These are phyloP conservation scores for Poeciliopsis turrubarensis DNA, from an alignment of 2,113 vertebrate species.

Conservation along the genomic window DNA sequence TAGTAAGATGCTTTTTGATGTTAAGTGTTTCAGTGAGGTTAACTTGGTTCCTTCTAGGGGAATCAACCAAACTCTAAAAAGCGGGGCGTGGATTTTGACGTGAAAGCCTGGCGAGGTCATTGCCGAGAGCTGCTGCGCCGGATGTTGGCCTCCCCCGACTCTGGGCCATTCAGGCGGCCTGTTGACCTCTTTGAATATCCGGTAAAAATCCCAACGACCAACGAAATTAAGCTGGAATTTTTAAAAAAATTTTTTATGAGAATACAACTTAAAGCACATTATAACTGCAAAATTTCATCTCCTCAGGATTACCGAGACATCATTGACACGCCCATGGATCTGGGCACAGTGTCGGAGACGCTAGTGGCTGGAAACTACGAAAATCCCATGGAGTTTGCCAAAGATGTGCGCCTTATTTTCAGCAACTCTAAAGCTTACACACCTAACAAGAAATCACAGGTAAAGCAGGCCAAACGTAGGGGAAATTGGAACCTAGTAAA, in stretches of 20 bases:
- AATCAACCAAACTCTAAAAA: slow-evolving; percentile 50
- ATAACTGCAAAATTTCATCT: not conserved
- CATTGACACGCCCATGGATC: slow-evolving; percentile 95
- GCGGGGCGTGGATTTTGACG: slow-evolving; percentile 76
- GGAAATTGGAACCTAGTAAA: too few relatives aligned
- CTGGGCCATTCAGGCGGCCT: slow-evolving; percentile 90
- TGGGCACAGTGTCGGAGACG: slow-evolving; percentile 93
- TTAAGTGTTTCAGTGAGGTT: not conserved
- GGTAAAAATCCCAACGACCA: slow-evolving; percentile 69
- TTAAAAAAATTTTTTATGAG: too few relatives aligned
- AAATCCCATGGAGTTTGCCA: slow-evolving; percentile 94
- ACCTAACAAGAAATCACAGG: slow-evolving; percentile 97
- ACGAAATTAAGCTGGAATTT: not conserved
- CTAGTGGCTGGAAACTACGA: slow-evolving; percentile 89
- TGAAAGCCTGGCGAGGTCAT: slow-evolving; percentile 85
- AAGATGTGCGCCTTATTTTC: slow-evolving; percentile 95
- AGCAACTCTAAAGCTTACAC: slow-evolving; percentile 98
- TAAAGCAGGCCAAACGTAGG: slow-evolving; percentile 65
- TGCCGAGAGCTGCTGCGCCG: slow-evolving; percentile 89
- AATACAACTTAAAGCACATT: too few relatives aligned
- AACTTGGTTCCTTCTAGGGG: slow-evolving; percentile 40
- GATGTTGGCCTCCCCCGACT: slow-evolving; percentile 90
- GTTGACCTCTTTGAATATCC: slow-evolving; percentile 90
- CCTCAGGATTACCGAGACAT: slow-evolving; percentile 91
- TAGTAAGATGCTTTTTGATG: not conserved